These are phyloP conservation scores for Apteryx mantelli DNA, from an alignment of 2,113 vertebrate genomes.

Conservation along the genomic window DNA sequence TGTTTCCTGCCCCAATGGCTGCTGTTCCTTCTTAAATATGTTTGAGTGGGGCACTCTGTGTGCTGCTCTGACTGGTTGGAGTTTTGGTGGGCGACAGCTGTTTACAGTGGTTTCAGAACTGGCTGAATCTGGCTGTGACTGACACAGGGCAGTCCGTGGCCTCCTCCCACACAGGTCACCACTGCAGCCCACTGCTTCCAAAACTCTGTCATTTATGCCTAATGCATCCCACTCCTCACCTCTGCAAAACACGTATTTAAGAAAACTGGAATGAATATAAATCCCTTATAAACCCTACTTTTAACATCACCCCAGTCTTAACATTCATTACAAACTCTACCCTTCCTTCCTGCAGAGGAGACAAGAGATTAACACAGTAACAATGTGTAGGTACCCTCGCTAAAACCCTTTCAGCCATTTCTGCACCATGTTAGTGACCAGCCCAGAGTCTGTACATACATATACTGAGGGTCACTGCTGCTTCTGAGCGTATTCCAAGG, in stretches of 20 bases:
- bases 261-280: not conserved
- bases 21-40: not conserved
- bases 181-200: not conserved
- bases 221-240: not conserved
- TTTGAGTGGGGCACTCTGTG: not conserved
- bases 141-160: rapidly evolving
- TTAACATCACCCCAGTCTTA: not conserved
- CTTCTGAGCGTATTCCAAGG: not conserved
- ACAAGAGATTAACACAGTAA: not conserved
- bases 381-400: not conserved
- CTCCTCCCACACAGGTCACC: not conserved
- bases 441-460: not conserved
- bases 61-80: not conserved
- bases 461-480: not conserved
- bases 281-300: not conserved
- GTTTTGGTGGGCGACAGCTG: not conserved
- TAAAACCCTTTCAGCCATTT: not conserved
- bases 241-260: not conserved
- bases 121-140: rapidly evolving
- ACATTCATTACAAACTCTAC: not conserved
- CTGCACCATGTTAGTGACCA: not conserved
- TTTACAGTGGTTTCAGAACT: not conserved
- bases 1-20: not conserved
- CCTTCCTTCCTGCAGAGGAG: not conserved
- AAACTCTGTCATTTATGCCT: not conserved